A percentile compares a stretch with the other conserved stretches of the same genome.
These are phyloP conservation scores for Ligdia adustata DNA, from an alignment of 2,888 invertebrate species.

Conservation along the genomic window DNA sequence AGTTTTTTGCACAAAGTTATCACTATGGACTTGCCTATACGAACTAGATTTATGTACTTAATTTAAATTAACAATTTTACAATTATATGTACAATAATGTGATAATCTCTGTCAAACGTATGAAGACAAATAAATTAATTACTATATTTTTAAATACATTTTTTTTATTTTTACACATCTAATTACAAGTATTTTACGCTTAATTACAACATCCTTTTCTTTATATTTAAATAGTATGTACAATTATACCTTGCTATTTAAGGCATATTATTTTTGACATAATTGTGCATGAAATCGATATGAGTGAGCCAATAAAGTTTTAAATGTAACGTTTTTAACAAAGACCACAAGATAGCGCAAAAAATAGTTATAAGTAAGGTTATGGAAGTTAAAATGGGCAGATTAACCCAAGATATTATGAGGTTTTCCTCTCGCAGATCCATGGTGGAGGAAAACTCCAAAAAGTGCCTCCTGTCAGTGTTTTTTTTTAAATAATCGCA, in stretches of 20 bases:
- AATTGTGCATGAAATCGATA: conserved; percentile 18
- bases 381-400: no score
- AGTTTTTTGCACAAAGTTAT: conserved; percentile 79
- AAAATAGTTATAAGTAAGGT: no score
- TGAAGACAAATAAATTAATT: conserved; percentile 50
- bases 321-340: no score
- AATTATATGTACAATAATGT: conserved; percentile 64
- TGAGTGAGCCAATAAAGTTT: no score
- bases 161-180: conserved; percentile 27
- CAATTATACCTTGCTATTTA: conserved; percentile 21
- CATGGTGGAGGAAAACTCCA: no score
- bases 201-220: conserved; percentile 8
- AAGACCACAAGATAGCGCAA: no score
- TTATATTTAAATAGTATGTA: conserved; percentile 14
- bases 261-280: conserved; percentile 21
- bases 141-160: conserved; percentile 39
- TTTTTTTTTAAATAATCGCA: no score
- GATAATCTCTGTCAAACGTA: conserved; percentile 55
- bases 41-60: conserved; percentile 45
- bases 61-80: conserved; percentile 32
- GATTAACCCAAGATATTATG: no score
- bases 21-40: conserved; percentile 72
- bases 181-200: conserved; percentile 7
- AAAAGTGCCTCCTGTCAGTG: no score
- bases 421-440: no score